Percentiles rank a stretch among this genome's conserved stretches.
Evolutionary conservation across 2,888 invertebrate genomes (phyloP).

Genomic region (Apantesis nais): DNA sequence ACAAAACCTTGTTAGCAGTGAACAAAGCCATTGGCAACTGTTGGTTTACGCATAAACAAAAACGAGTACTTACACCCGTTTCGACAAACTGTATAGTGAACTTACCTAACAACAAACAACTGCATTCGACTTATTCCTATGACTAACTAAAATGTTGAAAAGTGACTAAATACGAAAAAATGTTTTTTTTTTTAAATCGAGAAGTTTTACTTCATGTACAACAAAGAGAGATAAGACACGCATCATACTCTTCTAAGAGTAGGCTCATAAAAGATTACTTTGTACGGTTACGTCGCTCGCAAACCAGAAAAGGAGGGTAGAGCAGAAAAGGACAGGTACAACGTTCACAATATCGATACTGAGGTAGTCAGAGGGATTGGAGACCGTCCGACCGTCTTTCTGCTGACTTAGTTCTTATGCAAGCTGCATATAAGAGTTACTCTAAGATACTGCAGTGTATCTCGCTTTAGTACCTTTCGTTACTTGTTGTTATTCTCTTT

Average conservation of each 20-base stretch:
- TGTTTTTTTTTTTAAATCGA: neutral
- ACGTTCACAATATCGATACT: slow-evolving; percentile 44
- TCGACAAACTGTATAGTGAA: too few species aligned
- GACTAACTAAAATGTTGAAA: neutral
- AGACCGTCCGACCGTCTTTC: slow-evolving; percentile 27
- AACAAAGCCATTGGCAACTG: neutral
- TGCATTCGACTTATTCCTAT: neutral
- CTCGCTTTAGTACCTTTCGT: slow-evolving; percentile 25
- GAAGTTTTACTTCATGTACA: slow-evolving; percentile 4
- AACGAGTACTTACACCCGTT: neutral
- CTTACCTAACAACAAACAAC: neutral
- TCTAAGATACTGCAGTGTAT: slow-evolving; percentile 23
- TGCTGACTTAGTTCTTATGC: slow-evolving; percentile 28
- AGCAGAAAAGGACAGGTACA: slow-evolving; percentile 47
- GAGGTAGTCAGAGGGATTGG: slow-evolving; percentile 35
- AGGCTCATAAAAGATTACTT: slow-evolving; percentile 41
- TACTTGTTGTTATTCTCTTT: slow-evolving; percentile 48
- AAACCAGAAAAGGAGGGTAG: slow-evolving; percentile 38
- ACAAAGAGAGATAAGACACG: slow-evolving; percentile 42
- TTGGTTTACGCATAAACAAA: neutral
- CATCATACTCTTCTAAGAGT: slow-evolving; percentile 35
- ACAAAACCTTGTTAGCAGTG: neutral
- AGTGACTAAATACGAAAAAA: too few species aligned
- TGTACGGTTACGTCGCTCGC: slow-evolving; percentile 27
- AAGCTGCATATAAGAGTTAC: slow-evolving; percentile 23